Conservation (phyloP, 2,797 vertebrate genomes). For the Nothura maculosa region DNA sequence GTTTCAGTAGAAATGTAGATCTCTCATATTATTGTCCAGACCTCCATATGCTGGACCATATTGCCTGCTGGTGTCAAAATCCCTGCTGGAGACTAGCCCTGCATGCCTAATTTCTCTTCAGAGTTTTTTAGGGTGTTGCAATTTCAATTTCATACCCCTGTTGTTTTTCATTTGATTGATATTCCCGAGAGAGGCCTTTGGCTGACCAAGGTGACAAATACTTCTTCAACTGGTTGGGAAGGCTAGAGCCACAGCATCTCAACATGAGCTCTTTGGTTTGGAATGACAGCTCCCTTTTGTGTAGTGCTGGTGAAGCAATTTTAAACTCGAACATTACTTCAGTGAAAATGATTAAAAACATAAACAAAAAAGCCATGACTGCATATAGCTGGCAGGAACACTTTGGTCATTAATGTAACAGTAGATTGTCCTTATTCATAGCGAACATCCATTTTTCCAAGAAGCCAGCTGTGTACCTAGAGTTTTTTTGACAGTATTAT, state of each 20-base stretch:
- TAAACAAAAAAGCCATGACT: slow-evolving; percentile 57
- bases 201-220: slow-evolving; percentile 73
- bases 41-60: background rate
- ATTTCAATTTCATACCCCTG: background rate
- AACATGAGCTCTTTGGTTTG: slow-evolving; percentile 66
- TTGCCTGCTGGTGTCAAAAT: slow-evolving; percentile 7
- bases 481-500: slow-evolving; percentile 51
- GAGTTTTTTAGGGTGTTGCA: slow-evolving; percentile 1
- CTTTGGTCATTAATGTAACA: slow-evolving; percentile 46
- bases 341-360: slow-evolving; percentile 67
- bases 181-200: slow-evolving; percentile 26
- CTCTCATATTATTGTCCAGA: background rate
- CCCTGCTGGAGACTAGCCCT: slow-evolving; percentile 2
- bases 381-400: slow-evolving; percentile 55
- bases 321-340: slow-evolving; percentile 47
- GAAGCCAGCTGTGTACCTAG: slow-evolving; percentile 59
- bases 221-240: slow-evolving; percentile 61
- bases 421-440: slow-evolving; percentile 51
- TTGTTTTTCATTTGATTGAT: slow-evolving; percentile 63
- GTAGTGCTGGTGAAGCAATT: slow-evolving; percentile 43
- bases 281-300: slow-evolving; percentile 57
- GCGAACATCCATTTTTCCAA: slow-evolving; percentile 51
- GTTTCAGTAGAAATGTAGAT: background rate
- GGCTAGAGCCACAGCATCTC: slow-evolving; percentile 34
- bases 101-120: slow-evolving; percentile 1